Evolutionary conservation across 2,888 invertebrate genomes (phyloP), one percentile per base, ranked within the genome.

Genomic region (Euphydryas editha): DNA sequence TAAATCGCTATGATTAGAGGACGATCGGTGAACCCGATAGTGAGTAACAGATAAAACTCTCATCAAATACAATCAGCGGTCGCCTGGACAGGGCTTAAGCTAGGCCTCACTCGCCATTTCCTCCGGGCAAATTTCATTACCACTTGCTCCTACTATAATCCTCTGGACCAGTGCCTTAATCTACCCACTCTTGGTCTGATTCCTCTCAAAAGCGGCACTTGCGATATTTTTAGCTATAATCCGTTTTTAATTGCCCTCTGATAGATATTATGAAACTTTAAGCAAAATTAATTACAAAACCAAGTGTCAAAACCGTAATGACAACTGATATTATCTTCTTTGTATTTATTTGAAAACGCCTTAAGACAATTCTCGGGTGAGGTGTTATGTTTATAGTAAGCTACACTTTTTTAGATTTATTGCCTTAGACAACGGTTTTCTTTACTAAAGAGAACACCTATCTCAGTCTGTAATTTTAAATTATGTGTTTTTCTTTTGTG

Each of bases 51-150:
- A 91, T 90, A 88, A 90, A 90, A 90, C 84, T 88, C 86, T 86
- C 88, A 89, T 91, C 90, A 90, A 90, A 91, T 89, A 90, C 89
- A 90, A 91, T 91, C 91, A 85, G 85, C 80, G 83, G 81, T 77
- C 78, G 87, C 82, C 86, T 86, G 89, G 86, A 87, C 90, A 85
- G 81, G 82, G 90, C 89, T 92, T 90, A 90, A 82, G 81, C 86
- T 88, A 87, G 90, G 88, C 89, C 87, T 88, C 77, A 83, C 84
- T 83, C 84, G 71, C 72, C 80, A 86, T 89, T 88, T 89, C 84
- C 88, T 89, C 85, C 79, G 85, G 79, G 83, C 85, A 85, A 90
- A 90, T 90, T 92, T 91, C 91, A 92, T 92, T 91, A 92, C 88
- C 88, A 89, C 88, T 88, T 87, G 86, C 87, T 84, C 82, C 85